Evolutionary conservation across 2,888 invertebrate genomes (phyloP), one percentile per base, ranked within the genome.

Genomic region (Ypsolopha sequella): DNA sequence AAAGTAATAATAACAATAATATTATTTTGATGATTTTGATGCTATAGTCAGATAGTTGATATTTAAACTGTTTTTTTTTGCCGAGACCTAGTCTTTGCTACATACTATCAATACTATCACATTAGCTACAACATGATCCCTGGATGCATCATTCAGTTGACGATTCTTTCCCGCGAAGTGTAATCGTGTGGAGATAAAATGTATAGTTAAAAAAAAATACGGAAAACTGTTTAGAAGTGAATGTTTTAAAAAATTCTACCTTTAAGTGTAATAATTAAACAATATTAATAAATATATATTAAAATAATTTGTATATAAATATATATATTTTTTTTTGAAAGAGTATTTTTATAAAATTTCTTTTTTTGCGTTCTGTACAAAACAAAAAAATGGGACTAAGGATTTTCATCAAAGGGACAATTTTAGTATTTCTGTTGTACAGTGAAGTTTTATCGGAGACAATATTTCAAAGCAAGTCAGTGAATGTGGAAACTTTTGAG

Each of bases 401-500:
- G 24, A 24, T 24, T 24, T 24, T 24, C 4, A 24, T 24, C 2
- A 24, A 24, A 36, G 11, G 36, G 11, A 13, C 47, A 6, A 36
- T 36, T 9, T 47, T 11, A 10, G 10, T 9, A 13, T 36, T 47
- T 6, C 13, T 13, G 7, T 36, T 47, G 6, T 14, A 13, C 9
- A 36, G 47, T 47, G 47, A 14, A 9, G 36, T 36, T 3, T 36
- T 36, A 8, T 36, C 33, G 6, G 47, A 47, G 13, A 36, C n/a
- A 4, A 7, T 47, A 2, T 14, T 47, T 13, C 13, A 47, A 36
- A 36, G 47, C 14, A 14, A 11, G n/a, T 92, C 93, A 0, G 93
- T 93, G 6, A 91, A 91, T 3, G 91, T 94, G 45, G 93, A 93
- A 74, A 91, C 91, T 4, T 90, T 89, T 56, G 93, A 93, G 70